Conservation (phyloP, 2,113 vertebrate species). For the Melanerpes formicivorus region DNA sequence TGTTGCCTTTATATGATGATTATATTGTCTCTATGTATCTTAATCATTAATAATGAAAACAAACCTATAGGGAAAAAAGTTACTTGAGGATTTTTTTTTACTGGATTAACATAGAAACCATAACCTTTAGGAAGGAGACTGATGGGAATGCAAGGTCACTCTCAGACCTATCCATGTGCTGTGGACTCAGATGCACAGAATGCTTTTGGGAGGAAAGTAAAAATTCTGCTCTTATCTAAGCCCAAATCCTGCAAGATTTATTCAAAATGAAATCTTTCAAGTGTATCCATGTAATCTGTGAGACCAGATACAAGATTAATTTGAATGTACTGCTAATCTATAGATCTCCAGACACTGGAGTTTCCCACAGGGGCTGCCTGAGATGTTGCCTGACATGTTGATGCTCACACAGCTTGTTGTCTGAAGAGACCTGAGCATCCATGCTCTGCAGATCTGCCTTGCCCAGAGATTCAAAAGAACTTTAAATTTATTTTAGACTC, state of each 20-base stretch:
- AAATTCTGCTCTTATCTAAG: conserved; percentile 59
- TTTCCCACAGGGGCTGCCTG: neutral
- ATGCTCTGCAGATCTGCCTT: neutral
- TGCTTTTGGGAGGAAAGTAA: conserved; percentile 1
- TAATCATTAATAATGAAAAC: neutral
- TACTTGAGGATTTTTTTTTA: neutral
- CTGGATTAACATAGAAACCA: neutral
- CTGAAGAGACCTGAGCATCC: neutral
- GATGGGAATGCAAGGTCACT: neutral
- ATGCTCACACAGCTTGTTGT: neutral
- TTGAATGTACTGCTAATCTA: conserved; percentile 62
- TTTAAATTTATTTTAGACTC: conserved; percentile 3
- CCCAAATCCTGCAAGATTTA: conserved; percentile 53
- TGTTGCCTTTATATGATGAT: neutral
- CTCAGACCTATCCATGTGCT: neutral
- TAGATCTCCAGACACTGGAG: neutral
- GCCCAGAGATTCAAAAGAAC: neutral
- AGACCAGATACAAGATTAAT: conserved; percentile 59
- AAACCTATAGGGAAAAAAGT: neutral
- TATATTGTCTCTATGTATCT: neutral
- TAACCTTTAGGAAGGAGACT: neutral
- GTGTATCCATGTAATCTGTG: conserved; percentile 63
- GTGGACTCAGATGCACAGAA: neutral
- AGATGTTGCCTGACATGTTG: neutral
- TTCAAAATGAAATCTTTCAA: conserved; percentile 59